Evolutionary conservation across 1,140 invertebrate species (phyloP).

Genomic region (Diploscapter pachys): DNA sequence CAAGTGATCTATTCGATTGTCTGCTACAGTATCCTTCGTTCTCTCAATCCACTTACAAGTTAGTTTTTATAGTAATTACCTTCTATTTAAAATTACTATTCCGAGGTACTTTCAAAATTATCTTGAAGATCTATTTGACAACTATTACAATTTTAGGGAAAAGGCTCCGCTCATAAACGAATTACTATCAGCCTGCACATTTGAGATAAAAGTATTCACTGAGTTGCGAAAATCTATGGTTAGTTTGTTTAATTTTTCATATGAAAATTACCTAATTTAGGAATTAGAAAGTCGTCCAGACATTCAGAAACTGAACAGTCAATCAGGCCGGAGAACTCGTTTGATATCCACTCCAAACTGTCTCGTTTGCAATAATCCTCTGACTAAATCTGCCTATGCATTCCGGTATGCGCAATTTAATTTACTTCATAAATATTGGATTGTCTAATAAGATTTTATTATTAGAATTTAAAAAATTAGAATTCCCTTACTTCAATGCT

Average conservation of each 20-base stretch:
- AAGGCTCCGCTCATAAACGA: constrained; percentile 9
- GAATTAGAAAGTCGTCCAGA: constrained; percentile 6
- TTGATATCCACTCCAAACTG: constrained; percentile 9
- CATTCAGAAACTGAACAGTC: not conserved
- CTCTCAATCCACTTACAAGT: constrained; percentile 4
- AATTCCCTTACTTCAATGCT: no score
- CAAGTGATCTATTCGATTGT: constrained; percentile 5
- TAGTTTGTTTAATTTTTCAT: not conserved
- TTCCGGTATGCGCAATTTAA: not conserved
- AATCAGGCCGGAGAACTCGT: constrained; percentile 7
- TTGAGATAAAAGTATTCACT: not conserved
- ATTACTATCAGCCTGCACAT: not conserved
- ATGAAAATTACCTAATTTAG: not conserved
- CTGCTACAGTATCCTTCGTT: constrained; percentile 5
- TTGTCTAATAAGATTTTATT: no score
- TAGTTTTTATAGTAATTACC: not conserved
- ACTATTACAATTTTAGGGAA: constrained; percentile 3
- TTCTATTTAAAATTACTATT: not conserved
- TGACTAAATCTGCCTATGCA: constrained; percentile 11
- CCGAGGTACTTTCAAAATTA: no score
- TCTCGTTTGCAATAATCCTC: constrained; percentile 3
- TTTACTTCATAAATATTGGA: not conserved
- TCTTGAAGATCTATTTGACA: no score
- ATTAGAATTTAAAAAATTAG: no score
- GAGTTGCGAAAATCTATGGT: constrained; percentile 14